These are phyloP conservation scores for Lasioglossum vierecki DNA, from an alignment of 2,888 invertebrate genomes.

Conservation along the genomic window DNA sequence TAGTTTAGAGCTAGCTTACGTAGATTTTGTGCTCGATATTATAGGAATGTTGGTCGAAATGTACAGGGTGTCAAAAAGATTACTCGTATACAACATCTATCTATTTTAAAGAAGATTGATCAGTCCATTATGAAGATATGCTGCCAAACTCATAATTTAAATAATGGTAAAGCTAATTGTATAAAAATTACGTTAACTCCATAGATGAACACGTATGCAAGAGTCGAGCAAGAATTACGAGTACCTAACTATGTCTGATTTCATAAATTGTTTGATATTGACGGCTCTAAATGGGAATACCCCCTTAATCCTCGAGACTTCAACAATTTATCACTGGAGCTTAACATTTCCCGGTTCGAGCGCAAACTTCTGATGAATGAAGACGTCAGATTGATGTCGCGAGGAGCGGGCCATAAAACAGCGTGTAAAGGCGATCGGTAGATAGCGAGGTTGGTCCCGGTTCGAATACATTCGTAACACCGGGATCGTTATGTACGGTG, in stretches of 20 bases:
- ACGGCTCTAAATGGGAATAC: not conserved
- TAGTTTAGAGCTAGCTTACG: not conserved
- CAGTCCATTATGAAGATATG: not conserved
- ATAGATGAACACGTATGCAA: not conserved
- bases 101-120: no score
- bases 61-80: no score
- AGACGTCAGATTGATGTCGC: slow-evolving; percentile 30
- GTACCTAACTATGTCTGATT: not conserved
- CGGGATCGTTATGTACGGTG: slow-evolving; percentile 33
- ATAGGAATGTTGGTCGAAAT: not conserved
- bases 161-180: not conserved
- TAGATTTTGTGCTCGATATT: not conserved
- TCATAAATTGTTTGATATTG: not conserved
- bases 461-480: slow-evolving; percentile 16
- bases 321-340: not conserved
- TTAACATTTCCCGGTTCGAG: not conserved
- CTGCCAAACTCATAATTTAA: not conserved
- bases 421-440: slow-evolving; percentile 17
- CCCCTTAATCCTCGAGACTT: not conserved
- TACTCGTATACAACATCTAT: no score
- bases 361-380: slow-evolving; percentile 15
- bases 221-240: not conserved
- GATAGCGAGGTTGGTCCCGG: slow-evolving; percentile 25
- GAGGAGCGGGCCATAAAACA: not conserved
- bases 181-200: not conserved